Base-by-base conservation (phyloP, 2,888 invertebrate species). In the Apodemia hepburni region DNA sequence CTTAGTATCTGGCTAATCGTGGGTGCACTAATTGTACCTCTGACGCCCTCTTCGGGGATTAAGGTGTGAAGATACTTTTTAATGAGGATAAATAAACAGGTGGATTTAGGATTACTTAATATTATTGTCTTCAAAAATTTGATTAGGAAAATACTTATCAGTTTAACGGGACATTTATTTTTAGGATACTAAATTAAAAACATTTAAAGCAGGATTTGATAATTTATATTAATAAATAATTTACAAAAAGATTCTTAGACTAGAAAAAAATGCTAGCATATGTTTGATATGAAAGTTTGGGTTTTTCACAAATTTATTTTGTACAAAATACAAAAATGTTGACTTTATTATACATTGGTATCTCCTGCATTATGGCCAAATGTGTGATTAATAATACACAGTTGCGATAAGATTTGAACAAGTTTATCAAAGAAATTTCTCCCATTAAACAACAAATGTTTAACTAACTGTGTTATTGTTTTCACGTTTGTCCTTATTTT, bases 191-290 rank as follows among this genome's bases (percentile, higher is more conserved):
- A 45, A 45, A 58, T 17, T 15, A 18, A 57, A 61, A 65, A 61
- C 59, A 33, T 33, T 33, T 59, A 60, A 54, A 51, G 64, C 58
- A 58, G 15, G 33, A 47, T 33, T 61, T 45, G 18, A 45, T 58
- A 58, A 45, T 45, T 42, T 42, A 59, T 66, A 65, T 71, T 68
- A 57, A 70, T 69, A 69, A 68, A 71, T 71, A 71, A 65, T 63
- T 66, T 64, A 68, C 61, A 64, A 51, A 64, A 70, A 75, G 75
- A 74, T 75, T 74, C 76, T 75, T 75, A 75, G 75, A 77, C 75
- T 75, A 75, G 75, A 73, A 71, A 70, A 68, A 54, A 54, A 54
- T 54, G 54, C 27, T 27, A 54, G 15, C 18, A 27, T 54, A 15
- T 54, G 3, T n/a, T 22, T 49, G 18, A 18, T 51, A 11, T 22